Evolutionary conservation across 2,888 invertebrate genomes (phyloP), one percentile per base, ranked within the genome.

Genomic region (Troides aeacus): DNA sequence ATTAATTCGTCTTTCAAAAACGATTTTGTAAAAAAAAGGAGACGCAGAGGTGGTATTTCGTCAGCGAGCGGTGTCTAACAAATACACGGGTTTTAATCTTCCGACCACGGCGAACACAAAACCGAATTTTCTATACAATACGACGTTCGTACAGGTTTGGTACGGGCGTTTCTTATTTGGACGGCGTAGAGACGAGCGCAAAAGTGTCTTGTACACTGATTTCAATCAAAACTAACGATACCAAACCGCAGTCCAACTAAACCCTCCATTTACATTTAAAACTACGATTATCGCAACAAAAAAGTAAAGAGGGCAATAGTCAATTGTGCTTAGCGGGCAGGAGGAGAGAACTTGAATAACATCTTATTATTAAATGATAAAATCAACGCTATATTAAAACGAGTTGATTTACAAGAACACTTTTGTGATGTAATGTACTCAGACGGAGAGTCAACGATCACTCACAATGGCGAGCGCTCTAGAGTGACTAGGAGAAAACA

Each of bases 401-500:
- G 78, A 79, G 79, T 81, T 78, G 79, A 82, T 81, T 81, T 79
- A 87, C 83, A 86, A 85, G 85, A 89, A 84, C 88, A 86, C 83
- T 88, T 89, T 84, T 82, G 86, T 86, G 80, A 79, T 78, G 79
- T 79, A 85, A 82, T 85, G 87, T 90, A 90, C 88, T 75, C 80
- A 79, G 78, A 78, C 78, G 78, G 74, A 81, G 81, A 88, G 85
- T 87, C 89, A 85, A 85, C 89, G 89, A 90, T 91, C 91, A 90
- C 86, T 91, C 89, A 91, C 91, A 92, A 90, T 90, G 79, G 86
- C 79, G 79, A 79, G 84, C 84, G 75, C 75, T 80, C 83, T 81
- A 79, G 84, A 92, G 89, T 92, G 92, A 92, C 91, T 92, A 80
- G 91, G 87, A 92, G 91, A 92, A 92, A 92, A 92, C 92, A 89